A percentile compares a stretch with the other conserved stretches of the same genome.
Evolutionary conservation across 1,140 invertebrate species (phyloP).

Genomic region (Tenebrio molitor): DNA sequence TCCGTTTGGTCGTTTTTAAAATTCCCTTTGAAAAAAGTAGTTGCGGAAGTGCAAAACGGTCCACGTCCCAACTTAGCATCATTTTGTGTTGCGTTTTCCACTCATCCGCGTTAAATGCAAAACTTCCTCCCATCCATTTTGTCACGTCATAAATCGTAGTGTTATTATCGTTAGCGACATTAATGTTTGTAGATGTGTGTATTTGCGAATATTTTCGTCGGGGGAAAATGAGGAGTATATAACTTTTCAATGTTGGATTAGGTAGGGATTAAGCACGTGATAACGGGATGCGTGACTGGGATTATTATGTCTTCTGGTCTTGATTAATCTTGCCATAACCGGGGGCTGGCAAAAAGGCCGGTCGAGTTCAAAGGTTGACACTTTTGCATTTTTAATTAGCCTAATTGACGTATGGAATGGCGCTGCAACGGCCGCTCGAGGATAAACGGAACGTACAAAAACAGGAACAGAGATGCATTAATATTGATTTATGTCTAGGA

Average conservation of each 20-base stretch:
- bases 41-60: slow-evolving; percentile 20
- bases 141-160: slow-evolving; percentile 24
- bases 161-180: slow-evolving; percentile 31
- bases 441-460: slow-evolving; percentile 4
- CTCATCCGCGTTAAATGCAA: slow-evolving; percentile 22
- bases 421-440: too few relatives aligned
- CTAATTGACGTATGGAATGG: slow-evolving; percentile 21
- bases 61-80: slow-evolving; percentile 25
- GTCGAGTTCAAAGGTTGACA: not conserved
- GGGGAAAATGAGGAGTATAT: slow-evolving; percentile 24
- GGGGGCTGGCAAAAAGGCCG: not conserved
- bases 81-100: slow-evolving; percentile 25
- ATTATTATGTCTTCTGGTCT: slow-evolving; percentile 11
- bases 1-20: slow-evolving; percentile 15
- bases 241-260: slow-evolving; percentile 39
- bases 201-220: slow-evolving; percentile 28
- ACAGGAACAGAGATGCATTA: slow-evolving; percentile 30
- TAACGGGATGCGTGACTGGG: slow-evolving; percentile 28
- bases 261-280: slow-evolving; percentile 22
- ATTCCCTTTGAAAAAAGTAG: slow-evolving; percentile 20
- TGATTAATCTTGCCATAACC: slow-evolving; percentile 26
- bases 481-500: slow-evolving; percentile 33
- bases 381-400: slow-evolving; percentile 28
- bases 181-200: slow-evolving; percentile 21
- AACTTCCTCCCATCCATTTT: slow-evolving; percentile 31